Evolutionary conservation across 92 coral and sea anemone species (phyloP), one percentile per base, ranked within the genome.

Genomic region (Parazoanthus swiftii): DNA sequence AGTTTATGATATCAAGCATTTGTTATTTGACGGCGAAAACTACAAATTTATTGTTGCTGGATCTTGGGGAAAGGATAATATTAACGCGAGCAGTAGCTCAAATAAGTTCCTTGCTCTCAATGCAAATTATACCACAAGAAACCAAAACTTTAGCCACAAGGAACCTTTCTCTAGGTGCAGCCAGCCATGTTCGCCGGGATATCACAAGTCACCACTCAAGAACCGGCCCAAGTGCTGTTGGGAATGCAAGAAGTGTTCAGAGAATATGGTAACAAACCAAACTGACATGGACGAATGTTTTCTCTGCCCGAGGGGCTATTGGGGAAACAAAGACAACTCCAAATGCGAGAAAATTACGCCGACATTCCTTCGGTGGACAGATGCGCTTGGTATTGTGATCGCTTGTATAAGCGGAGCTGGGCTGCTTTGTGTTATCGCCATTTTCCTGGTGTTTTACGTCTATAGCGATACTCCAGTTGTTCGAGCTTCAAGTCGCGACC

Each of bases 381-480:
- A 92, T 72, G 80, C 96, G 1, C 81, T 91, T 4, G 95, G 92
- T 0, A 86, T 96, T 5, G 83, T 91, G 2, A 93, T 94, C 65
- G 82, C 85, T 16, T 74, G 93, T 11, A 85, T 91, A 37, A 89
- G 93, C 25, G 98, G 95, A 15, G 76, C 86, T 13, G 98, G 98
- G 5, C 25, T 93, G 14, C 58, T 89, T 2, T 86, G 90, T 0
- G 94, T 92, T 3, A 26, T 91, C 73, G 91, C 88, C 44, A 85
- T 94, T 39, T 94, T 93, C 37, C 67, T 76, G 11, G 93, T 96
- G 5, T 94, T 95, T 63, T 88, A 89, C 38, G 26, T 92, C 29
- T 89, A 93, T 44, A 91, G 98, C 26, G 85, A 92, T n/a, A 95
- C 96, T 5, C 98, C 98, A 14, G 95, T 96, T 15, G 98, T 96